Evolutionary conservation across 1,140 invertebrate species (phyloP), one percentile per base, ranked within the genome.

Genomic region (Diploscapter pachys): DNA sequence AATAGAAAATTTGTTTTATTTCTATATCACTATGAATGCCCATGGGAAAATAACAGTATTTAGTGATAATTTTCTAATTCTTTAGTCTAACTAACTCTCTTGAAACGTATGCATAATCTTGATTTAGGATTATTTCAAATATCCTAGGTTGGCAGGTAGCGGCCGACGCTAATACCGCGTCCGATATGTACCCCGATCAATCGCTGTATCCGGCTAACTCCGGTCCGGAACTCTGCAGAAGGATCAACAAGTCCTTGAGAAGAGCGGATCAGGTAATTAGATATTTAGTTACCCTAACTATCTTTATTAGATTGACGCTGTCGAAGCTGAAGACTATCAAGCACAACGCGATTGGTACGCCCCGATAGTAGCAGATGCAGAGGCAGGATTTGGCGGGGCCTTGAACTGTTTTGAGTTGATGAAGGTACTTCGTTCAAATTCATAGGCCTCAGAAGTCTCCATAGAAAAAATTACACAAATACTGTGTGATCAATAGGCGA

Each of bases 311-410:
- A 79, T 79, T 48, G 78, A 79, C 52, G 78, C 78, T 48, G 73
- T 74, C 48, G 81, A 84, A 72, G 76, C 84, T 8, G 83, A 85
- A 53, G 83, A 85, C 71, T 82, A 85, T 66, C 69, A 78, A n/a
- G 75, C 79, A 9, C 75, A 84, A 63, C 72, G 77, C 5, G 86
- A 86, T 61, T 86, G 85, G 84, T 86, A 86, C 64, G 85, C 80
- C n/a, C 86, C 86, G 50, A 82, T 86, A 57, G 85, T 86, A n/a
- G 86, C 86, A n/a, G 86, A 86, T 76, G 86, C 86, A n/a, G 86
- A 86, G 77, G 86, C 86, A 52, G 86, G 86, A 8, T 86, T 86
- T 71, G 86, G 86, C 9, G 86, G 86, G n/a, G 80, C 86, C 6
- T 76, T 86, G 53, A 86, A 86, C 66, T 87, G 86, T 48, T 86